Evolutionary conservation across 1,140 invertebrate species (phyloP), one percentile per base, ranked within the genome.

Genomic region (Bombyx mandarina): DNA sequence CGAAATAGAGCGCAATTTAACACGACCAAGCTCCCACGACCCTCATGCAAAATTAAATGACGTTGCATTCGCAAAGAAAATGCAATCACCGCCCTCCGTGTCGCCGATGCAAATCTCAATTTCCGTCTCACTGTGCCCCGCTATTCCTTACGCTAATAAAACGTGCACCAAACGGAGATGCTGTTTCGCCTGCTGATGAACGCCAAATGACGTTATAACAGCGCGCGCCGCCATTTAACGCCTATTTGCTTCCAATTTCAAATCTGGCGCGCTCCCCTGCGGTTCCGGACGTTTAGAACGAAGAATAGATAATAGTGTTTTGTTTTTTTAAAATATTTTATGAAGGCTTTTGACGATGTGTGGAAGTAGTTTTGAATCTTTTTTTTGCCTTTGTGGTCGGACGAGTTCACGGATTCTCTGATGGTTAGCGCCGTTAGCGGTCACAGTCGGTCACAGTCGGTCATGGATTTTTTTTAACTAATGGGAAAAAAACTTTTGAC

Each of bases 211-310:
- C 69, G 82, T 87, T 87, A 87, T 87, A 78, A 87, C 78, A 82
- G 78, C 75, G 82, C 81, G 77, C 81, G 80, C 73, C 79, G 85
- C 82, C 76, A 88, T 88, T 88, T 88, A 88, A 86, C 85, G 85
- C 85, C 82, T 88, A 86, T 88, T 88, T 88, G 85, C 73, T 82
- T 84, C 82, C 85, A 88, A 88, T 88, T 86, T 85, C 82, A 83
- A 85, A 88, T 83, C 68, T 79, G 57, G 67, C 76, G 71, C 80
- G 77, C 79, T 76, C 80, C 77, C 75, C 80, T 69, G 73, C 72
- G 67, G 70, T 76, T 82, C 75, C 79, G 78, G 76, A 67, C 79
- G 77, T 62, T 56, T 63, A 58, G 74, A 77, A 77, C 64, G 66
- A 68, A 68, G 69, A 66, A 76, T 75, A 80, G 74, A 83, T 86